Conservation (phyloP, 2,888 invertebrate genomes). For the Anorthoa munda region DNA sequence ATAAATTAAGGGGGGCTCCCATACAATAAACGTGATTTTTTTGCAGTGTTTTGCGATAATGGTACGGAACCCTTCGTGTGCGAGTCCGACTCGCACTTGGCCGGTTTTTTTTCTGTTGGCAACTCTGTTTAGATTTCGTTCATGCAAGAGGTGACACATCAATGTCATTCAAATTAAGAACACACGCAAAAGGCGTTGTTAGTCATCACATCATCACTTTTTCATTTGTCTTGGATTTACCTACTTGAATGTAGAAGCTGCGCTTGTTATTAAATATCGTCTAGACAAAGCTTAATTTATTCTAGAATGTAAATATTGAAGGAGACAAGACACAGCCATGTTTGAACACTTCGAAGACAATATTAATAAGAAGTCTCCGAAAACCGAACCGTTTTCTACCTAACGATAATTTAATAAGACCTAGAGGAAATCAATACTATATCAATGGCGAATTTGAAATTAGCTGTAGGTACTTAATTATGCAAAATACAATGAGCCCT, state of each 20-base stretch:
- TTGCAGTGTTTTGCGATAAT: no score
- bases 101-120: neutral
- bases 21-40: no score
- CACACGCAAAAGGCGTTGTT: neutral
- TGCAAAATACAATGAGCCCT: constrained; percentile 22
- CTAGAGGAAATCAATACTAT: neutral
- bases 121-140: neutral
- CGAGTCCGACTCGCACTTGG: no score
- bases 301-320: constrained; percentile 36
- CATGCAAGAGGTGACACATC: constrained; percentile 2
- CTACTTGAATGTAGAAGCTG: neutral
- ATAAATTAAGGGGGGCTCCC: no score
- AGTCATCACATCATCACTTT: constrained; percentile 1
- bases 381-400: neutral
- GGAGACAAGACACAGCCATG: constrained; percentile 2
- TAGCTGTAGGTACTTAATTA: neutral
- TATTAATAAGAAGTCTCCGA: neutral
- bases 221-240: constrained; percentile 7
- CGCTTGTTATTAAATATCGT: constrained; percentile 41
- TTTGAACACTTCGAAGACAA: constrained; percentile 8
- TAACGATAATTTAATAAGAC: constrained; percentile 1
- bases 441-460: constrained; percentile 7
- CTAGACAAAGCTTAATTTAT: constrained; percentile 45
- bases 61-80: no score
- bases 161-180: neutral